Base-by-base conservation (phyloP, 2,888 invertebrate species). In the Smittia sp. region DNA sequence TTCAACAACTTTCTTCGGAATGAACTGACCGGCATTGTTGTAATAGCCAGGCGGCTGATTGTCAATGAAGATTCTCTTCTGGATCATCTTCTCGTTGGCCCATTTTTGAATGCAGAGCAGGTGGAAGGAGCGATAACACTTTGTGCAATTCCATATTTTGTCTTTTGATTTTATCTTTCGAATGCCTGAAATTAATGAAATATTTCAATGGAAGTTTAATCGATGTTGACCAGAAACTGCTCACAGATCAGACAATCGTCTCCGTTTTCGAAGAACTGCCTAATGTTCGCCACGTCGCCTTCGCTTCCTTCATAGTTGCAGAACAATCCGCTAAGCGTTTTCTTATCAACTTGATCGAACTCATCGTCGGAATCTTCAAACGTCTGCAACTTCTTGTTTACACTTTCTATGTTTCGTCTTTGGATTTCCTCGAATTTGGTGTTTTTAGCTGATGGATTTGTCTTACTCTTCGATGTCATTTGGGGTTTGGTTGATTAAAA, bases 71-170 rank as follows among this genome's bases (percentile, higher is more conserved):
- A 87, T 87, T 77, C 87, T 89, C 78, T 90, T 87, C 76, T 91
- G 87, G 74, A 85, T 87, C 70, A 94, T 86, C 77, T 92, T 93
- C 79, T 97, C 96, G 77, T 90, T 91, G 0, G 93, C 90, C 97
- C 97, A 97, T 79, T 93, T 89, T 80, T 93, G 93, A 76, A 96
- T 92, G 79, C 97, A 97, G 63, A 86, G 85, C 39, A 97, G 83
- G 82, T 97, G 97, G 79, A 96, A 90, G 79, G 91, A 90, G 65
- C 91, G 91, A 79, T 85, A 92, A 79, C 97, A 97, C 74, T 89
- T 88, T 6, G 82, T 82, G 79, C 97, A 97, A 54, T 88, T 91
- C 97, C 97, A 97, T 75, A 96, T 91, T 85, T 90, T 77, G 77
- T 54, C 38, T 11, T 74, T 67, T 0, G 20, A 11, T 38, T 74